Conservation (phyloP, 2,113 vertebrate species). For the Falco punctatus region DNA sequence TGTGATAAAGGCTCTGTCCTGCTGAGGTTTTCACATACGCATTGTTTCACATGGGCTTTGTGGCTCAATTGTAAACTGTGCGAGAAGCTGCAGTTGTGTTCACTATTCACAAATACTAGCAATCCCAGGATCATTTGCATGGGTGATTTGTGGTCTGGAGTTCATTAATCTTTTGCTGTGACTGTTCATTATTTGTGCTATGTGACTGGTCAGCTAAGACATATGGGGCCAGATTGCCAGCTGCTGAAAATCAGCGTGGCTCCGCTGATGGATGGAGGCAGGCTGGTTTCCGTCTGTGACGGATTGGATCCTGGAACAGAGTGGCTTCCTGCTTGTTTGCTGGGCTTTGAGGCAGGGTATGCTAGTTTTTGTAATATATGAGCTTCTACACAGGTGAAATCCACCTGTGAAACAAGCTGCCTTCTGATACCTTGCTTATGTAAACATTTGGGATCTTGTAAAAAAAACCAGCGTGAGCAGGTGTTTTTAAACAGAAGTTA, state of each 20-base stretch:
- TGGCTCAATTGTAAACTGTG: background rate
- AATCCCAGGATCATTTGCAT: background rate
- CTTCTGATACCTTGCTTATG: background rate
- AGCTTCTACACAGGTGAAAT: slow-evolving; percentile 6
- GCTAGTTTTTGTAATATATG: background rate
- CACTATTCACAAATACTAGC: background rate
- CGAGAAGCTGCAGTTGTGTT: slow-evolving; percentile 3
- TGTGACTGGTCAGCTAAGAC: slow-evolving; percentile 33
- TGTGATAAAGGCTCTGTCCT: background rate
- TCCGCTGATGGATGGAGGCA: slow-evolving; percentile 18
- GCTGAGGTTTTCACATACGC: background rate
- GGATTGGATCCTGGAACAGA: background rate
- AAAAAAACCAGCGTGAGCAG: background rate
- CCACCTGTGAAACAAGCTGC: slow-evolving; percentile 39
- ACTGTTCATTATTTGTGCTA: slow-evolving; percentile 5
- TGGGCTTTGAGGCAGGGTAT: background rate
- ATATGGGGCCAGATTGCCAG: slow-evolving; percentile 25
- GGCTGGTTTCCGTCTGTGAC: background rate
- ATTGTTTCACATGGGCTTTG: background rate
- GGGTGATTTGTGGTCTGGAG: slow-evolving; percentile 11
- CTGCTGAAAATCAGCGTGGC: slow-evolving; percentile 40
- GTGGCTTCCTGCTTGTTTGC: background rate
- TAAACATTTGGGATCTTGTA: background rate
- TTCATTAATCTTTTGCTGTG: slow-evolving; percentile 33
- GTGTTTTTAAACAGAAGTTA: background rate